Base-by-base conservation (phyloP, 2,888 invertebrate genomes). In the Tineola bisselliella region DNA sequence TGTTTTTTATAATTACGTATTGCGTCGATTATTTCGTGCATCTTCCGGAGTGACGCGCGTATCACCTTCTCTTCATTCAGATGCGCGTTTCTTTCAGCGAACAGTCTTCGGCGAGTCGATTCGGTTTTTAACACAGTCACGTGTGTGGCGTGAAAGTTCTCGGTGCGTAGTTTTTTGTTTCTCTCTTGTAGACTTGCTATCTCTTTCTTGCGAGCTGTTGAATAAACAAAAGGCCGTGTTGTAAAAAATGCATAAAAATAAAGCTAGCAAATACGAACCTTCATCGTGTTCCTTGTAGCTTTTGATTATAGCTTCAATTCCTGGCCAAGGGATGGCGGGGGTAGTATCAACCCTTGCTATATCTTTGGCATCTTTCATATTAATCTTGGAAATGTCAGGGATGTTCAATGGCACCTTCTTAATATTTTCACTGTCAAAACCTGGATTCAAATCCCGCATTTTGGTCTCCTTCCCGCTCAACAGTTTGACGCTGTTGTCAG, bases 171-270 rank as follows among this genome's bases (percentile, higher is more conserved):
- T 0, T 70, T 63, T 0, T 83, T 83, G 73, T 86, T 87, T 62
- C 84, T 81, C 0, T 80, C 79, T 61, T 81, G 81, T 8, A 89
- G 71, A 0, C 82, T 78, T 0, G 69, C 67, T 62, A 84, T 77
- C 68, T 89, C 89, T 62, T 71, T 75, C 65, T 79, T 82, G 44
- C 89, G 81, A 54, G 77, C 90, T 90, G 79, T 11, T 83, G 84
- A 61, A 13, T 54, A 62, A 63, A 66, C 61, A 64, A 59, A 62
- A n/a, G n/a, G n/a, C n/a, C n/a, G n/a, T n/a, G n/a, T n/a, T n/a
- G n/a, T n/a, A n/a, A 25, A 25, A 25, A 25, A 25, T 25, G 25
- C n/a, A n/a, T n/a, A n/a, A n/a, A n/a, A n/a, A n/a, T n/a, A n/a
- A n/a, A n/a, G n/a, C n/a, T n/a, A n/a, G n/a, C n/a, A 31, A 10